A percentile compares a stretch with the other conserved stretches of the same genome.
phyloP scores from a whole-genome alignment of 2,888 invertebrate species.

The Melanotus villosus region DNA sequence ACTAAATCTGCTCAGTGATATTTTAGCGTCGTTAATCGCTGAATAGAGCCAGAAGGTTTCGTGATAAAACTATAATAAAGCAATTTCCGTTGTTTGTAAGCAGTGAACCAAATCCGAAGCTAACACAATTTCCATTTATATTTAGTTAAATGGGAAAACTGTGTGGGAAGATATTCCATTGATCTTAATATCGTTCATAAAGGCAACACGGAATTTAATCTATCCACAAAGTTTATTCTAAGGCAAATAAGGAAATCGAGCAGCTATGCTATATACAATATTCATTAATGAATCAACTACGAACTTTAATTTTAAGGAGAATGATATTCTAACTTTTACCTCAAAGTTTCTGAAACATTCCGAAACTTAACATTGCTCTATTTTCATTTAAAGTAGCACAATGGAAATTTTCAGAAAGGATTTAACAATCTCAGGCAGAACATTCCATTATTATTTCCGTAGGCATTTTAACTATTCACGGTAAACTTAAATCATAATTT shows the following conservation, averaged over 20 bases:
- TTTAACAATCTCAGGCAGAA: background rate
- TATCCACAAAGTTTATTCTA: constrained; percentile 3
- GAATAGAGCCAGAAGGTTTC: background rate
- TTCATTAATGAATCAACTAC: background rate
- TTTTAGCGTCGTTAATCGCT: no score
- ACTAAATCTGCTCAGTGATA: no score
- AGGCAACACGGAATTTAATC: background rate
- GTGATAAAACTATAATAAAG: constrained; percentile 3
- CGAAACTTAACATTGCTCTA: background rate
- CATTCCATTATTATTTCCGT: background rate
- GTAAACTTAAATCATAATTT: background rate
- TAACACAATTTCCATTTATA: constrained; percentile 15
- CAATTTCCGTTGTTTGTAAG: background rate
- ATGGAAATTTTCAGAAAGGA: background rate
- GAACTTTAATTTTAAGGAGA: background rate
- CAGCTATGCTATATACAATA: background rate
- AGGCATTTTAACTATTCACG: background rate
- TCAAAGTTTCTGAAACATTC: background rate
- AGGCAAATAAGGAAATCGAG: background rate
- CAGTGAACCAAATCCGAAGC: constrained; percentile 8
- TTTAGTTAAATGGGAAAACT: constrained; percentile 10
- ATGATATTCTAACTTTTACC: background rate
- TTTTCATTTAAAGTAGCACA: background rate
- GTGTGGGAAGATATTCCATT: constrained; percentile 13
- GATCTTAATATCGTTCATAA: constrained; percentile 9